These are phyloP conservation scores for cattle (Bos taurus) DNA, from an alignment of 2,113 vertebrate species.

Conservation along the genomic window ARS-UCD2.0 NC_037328.1:113138001-113138500, in stretches of 20 bases:
- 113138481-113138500: not conserved
- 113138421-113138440: not conserved
- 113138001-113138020: not conserved
- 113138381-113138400: not conserved
- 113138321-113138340: not conserved
- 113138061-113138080: not conserved
- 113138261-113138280: not conserved
- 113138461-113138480: not conserved
- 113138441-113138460: not conserved
- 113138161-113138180: not conserved
- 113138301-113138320: fast-evolving
- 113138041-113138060: not conserved
- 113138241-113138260: not conserved
- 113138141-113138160: not conserved
- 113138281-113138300: not conserved
- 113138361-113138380: not conserved
- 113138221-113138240: not conserved
- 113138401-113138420: not conserved
- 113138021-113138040: not conserved
- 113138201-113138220: not conserved
- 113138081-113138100: not conserved
- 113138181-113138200: fast-evolving
- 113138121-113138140: not conserved
- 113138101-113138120: fast-evolving
- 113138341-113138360: not conserved